These are phyloP conservation scores for Pandion haliaetus DNA, from an alignment of 2,113 vertebrate genomes.

Conservation along the genomic window DNA sequence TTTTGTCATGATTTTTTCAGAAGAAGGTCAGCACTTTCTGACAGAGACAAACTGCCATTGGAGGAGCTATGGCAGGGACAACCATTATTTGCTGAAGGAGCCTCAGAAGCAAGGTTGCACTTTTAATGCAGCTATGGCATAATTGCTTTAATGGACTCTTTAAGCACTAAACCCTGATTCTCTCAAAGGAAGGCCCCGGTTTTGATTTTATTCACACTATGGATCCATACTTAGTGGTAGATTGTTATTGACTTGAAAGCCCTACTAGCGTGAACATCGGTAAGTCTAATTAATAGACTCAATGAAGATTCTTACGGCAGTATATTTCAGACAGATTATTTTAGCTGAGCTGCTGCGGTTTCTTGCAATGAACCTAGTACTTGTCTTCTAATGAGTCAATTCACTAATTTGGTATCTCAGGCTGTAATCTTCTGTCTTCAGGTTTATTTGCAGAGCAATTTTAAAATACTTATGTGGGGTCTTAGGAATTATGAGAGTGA, in stretches of 20 bases:
- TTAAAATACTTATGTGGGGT: not conserved
- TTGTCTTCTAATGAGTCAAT: not conserved
- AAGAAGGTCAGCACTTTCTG: not conserved
- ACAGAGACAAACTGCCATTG: not conserved
- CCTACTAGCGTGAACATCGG: not conserved
- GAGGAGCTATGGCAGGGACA: not conserved
- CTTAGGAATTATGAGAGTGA: not conserved
- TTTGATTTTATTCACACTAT: constrained; percentile 27
- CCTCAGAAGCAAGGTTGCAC: not conserved
- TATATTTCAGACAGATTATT: not conserved
- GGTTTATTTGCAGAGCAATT: not conserved
- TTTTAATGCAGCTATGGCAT: not conserved
- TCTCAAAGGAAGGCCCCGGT: not conserved
- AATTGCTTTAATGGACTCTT: constrained; percentile 21
- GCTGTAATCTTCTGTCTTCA: not conserved
- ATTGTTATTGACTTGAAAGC: constrained; percentile 21
- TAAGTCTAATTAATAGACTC: constrained; percentile 1
- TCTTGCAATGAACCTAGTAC: not conserved
- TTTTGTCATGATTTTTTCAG: not conserved
- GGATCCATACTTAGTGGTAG: constrained; percentile 7
- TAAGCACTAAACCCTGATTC: not conserved
- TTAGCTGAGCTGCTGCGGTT: not conserved
- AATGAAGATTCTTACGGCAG: not conserved
- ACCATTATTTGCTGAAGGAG: not conserved
- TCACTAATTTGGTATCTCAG: not conserved